Evolutionary conservation across 1,140 invertebrate species (phyloP), one percentile per base, ranked within the genome.

Genomic region (Ceratitis capitata): DNA sequence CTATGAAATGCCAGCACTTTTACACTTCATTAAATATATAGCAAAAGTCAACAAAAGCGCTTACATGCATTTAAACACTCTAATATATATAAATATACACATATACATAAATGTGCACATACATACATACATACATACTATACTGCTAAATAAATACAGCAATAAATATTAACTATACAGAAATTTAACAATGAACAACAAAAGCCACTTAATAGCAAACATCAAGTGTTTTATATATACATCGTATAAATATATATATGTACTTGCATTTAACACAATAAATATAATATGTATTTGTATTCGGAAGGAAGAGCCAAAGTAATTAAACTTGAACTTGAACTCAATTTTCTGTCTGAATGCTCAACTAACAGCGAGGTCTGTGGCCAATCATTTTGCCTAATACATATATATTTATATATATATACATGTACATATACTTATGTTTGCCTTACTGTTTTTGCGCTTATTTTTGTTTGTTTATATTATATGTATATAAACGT

Each of bases 271-370:
- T 19, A 12, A 53, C 35, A 10, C 1, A 9, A 61, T 61, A 61
- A 14, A 32, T 32, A 32, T n/a, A 56, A n/a, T 56, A 56, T 14
- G 14, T n/a, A 23, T 5, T 29, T 10, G 3, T 32, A 32, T 2
- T 5, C 61, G 61, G 61, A 69, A 69, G 29, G 32, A 64, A 69
- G 61, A 69, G 61, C 32, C 32, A 69, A 69, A 39, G 61, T 69
- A 69, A 35, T 35, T 69, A 69, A 61, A 61, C 61, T 69, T 69
- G 61, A 69, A 69, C 61, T 39, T 69, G 61, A 69, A 69, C 61
- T 39, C 39, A 69, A 69, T 69, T 69, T 39, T 69, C 61, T 69
- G 61, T 69, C 61, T 39, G 61, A 69, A 32, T 39, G 51, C 51
- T 5, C 51, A 56, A 56, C 51, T 12, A n/a, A 56, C 19, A n/a